phyloP scores from a whole-genome alignment of 2,888 invertebrate genomes.

The Ormyrus pomaceus region DNA sequence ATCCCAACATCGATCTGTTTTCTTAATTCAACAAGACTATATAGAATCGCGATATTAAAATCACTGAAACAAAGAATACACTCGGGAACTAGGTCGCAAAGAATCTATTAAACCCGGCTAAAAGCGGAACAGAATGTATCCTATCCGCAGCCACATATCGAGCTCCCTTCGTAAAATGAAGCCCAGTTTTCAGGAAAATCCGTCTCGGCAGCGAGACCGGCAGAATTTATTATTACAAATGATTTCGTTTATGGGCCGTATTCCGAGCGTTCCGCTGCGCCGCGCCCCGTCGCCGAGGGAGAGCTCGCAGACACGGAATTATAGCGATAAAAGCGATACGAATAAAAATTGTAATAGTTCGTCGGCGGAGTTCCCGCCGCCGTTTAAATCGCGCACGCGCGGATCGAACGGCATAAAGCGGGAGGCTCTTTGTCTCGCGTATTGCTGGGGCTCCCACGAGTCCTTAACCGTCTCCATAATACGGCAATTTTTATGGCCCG shows the following conservation, averaged over 20 bases:
- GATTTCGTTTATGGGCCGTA: constrained; percentile 56
- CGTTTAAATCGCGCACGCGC: not conserved
- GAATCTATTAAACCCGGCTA: too few species aligned
- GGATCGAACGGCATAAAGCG: constrained; percentile 33
- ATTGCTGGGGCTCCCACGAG: not conserved
- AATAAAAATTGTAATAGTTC: constrained; percentile 42
- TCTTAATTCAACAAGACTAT: too few species aligned
- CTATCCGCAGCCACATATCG: too few species aligned
- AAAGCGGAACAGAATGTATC: too few species aligned
- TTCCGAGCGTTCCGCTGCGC: constrained; percentile 21
- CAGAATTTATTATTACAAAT: constrained; percentile 52
- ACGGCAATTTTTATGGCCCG: constrained; percentile 8
- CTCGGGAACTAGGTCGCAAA: not conserved
- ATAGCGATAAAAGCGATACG: constrained; percentile 35
- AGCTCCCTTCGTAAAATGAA: too few species aligned
- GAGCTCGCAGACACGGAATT: not conserved
- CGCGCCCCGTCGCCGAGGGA: not conserved
- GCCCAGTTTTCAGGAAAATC: too few species aligned
- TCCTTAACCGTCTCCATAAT: not conserved
- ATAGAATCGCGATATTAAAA: not conserved
- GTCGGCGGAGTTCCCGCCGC: not conserved
- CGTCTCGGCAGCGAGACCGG: too few species aligned
- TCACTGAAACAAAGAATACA: not conserved
- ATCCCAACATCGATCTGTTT: too few species aligned
- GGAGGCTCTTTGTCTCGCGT: not conserved